A percentile compares a stretch with the other conserved stretches of the same genome.
These are phyloP conservation scores for Anneissia japonica DNA, from an alignment of 35 echinoderm and acorn worm genomes.

Conservation along the genomic window DNA sequence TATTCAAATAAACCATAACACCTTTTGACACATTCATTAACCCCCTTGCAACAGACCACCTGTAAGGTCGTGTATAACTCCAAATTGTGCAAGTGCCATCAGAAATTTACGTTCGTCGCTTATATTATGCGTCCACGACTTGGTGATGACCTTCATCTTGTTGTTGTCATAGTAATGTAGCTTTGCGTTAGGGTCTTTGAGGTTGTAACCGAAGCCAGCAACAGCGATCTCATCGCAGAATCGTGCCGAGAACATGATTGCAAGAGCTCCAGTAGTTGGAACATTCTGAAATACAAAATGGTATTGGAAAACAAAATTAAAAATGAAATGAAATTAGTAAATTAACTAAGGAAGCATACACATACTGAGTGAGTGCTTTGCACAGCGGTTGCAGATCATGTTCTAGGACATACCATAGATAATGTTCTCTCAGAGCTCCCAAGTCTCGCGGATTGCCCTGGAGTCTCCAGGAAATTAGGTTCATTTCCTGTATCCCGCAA, in stretches of 20 bases:
- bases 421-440: no score
- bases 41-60: constrained; percentile 8
- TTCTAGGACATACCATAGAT: no score
- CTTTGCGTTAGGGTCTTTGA: constrained; percentile 44
- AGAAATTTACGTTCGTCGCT: constrained; percentile 54
- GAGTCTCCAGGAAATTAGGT: no score
- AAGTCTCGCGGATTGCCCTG: no score
- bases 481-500: no score
- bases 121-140: constrained; percentile 61
- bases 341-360: no score
- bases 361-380: no score
- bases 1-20: no score
- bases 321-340: no score
- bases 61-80: constrained; percentile 80
- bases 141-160: constrained; percentile 61
- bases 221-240: constrained; percentile 86
- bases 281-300: constrained; percentile 67
- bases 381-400: no score
- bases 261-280: constrained; percentile 72
- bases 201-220: constrained; percentile 82
- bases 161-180: constrained; percentile 81
- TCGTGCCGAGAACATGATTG: constrained; percentile 50
- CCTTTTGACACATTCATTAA: no score
- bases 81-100: constrained; percentile 50
- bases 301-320: no score